phyloP scores from a whole-genome alignment of 2,113 vertebrate species.

The Stictonetta naevosa region DNA sequence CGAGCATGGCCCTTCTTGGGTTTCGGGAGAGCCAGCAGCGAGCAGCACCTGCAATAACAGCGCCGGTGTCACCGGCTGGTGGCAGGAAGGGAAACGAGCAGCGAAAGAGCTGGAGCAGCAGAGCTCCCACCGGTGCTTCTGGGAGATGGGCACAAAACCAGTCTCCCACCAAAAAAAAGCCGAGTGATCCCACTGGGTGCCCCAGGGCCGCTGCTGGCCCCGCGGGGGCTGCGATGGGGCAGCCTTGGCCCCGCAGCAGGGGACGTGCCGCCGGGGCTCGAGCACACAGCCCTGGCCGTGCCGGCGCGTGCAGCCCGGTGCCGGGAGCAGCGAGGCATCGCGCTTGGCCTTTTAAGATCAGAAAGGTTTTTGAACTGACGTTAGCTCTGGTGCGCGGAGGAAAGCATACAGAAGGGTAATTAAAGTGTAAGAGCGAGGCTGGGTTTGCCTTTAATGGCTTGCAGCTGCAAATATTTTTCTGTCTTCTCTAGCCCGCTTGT shows the following conservation, averaged over 20 bases:
- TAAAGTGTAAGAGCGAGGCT: constrained; percentile 60
- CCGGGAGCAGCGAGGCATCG: background rate
- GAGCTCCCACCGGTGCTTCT: background rate
- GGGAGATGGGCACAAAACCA: background rate
- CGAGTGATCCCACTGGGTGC: background rate
- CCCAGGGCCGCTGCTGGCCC: background rate
- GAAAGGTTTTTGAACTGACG: constrained; percentile 55
- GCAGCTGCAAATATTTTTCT: constrained; percentile 77
- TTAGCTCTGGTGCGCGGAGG: constrained; percentile 8
- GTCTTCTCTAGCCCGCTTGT: constrained; percentile 60
- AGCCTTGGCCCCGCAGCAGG: background rate
- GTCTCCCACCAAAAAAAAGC: background rate
- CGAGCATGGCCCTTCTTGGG: constrained; percentile 42
- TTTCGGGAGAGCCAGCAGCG: constrained; percentile 52
- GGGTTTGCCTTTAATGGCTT: constrained; percentile 74
- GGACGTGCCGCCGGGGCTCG: too few relatives aligned
- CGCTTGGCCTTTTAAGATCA: constrained; percentile 60
- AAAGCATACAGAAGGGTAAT: constrained; percentile 67
- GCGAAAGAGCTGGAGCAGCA: background rate
- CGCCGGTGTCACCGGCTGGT: background rate
- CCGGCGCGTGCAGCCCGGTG: background rate
- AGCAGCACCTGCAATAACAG: constrained; percentile 71
- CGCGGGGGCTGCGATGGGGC: background rate
- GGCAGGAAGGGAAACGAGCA: constrained; percentile 42
- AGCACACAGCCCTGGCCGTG: background rate